Evolutionary conservation across 2,888 invertebrate species (phyloP), one percentile per base, ranked within the genome.

Genomic region (Andrena flavipes): DNA sequence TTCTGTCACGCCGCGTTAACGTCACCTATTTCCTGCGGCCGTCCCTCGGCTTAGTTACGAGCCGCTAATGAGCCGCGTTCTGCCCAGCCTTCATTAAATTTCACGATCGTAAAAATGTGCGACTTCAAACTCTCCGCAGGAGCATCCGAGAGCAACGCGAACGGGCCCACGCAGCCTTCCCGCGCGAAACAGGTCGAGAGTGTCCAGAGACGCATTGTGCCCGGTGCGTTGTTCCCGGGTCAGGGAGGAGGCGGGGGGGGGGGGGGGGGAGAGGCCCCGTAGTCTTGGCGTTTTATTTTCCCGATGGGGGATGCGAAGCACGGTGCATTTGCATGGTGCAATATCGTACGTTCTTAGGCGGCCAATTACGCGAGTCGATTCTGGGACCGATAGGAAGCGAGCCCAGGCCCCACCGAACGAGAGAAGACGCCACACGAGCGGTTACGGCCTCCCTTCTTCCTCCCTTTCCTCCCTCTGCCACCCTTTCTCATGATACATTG

Each of bases 341-440:
- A 93, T 93, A 93, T 93, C 92, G 92, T 93, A 91, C 92, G 92
- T 93, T 92, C 92, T 93, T 93, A 91, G 91, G 92, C 91, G 93
- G 93, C 93, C 93, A 93, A 93, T 93, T 93, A 93, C 93, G 93
- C 91, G 93, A 92, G 91, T 92, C 93, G 93, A 93, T 93, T 89
- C 90, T 88, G 89, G 88, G 83, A 84, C 88, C 92, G 88, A 88
- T 88, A 88, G 89, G 87, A 78, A 84, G 80, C 75, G 80, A 73
- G 82, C 59, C 84, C 59, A 86, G 91, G 90, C 88, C 89, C 87
- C 85, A 81, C 80, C 81, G 83, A 83, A 75, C 83, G 82, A 81
- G 81, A 82, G 42, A 42, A 42, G 81, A 86, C 84, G 80, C 82
- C 82, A 78, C 84, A 80, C 85, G 88, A 79, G 73, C 73, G 67